These are phyloP conservation scores for Drosophila subsilvestris DNA, from an alignment of 2,888 invertebrate species.

Conservation along the genomic window DNA sequence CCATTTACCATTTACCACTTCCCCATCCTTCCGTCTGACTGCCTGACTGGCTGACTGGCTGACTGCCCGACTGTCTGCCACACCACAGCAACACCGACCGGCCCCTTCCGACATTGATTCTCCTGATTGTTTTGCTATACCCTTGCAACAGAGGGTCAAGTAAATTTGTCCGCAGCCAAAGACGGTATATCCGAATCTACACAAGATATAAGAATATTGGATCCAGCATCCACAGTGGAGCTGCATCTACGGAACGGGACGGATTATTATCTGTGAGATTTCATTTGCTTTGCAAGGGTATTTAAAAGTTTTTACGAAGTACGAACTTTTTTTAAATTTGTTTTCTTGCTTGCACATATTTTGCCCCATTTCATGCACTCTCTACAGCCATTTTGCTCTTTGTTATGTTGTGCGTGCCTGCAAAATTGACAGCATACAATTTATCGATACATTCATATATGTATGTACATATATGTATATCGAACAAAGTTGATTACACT, in stretches of 20 bases:
- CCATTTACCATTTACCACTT: not conserved
- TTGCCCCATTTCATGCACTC: constrained; percentile 13
- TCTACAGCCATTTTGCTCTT: constrained; percentile 3
- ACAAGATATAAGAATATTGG: not conserved
- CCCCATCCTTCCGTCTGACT: not conserved
- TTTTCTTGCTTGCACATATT: constrained; percentile 18
- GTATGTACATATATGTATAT: not conserved
- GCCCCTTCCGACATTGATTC: constrained; percentile 15
- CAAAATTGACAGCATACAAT: constrained; percentile 30
- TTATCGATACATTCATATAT: constrained; percentile 25
- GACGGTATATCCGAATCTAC: not conserved
- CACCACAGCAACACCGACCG: not conserved
- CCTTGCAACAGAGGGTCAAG: not conserved
- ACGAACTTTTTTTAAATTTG: not conserved
- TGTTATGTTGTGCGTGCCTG: constrained; percentile 3
- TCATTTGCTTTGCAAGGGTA: not conserved
- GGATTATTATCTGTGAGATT: no score
- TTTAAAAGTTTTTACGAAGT: not conserved
- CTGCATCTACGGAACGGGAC: no score
- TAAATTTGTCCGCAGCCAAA: no score
- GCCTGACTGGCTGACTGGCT: no score
- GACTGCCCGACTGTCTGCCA: no score
- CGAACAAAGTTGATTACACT: constrained; percentile 37
- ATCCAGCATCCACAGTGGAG: no score
- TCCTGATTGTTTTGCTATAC: not conserved